Evolutionary conservation across 2,888 invertebrate genomes (phyloP).

Genomic region (Euzetes globulus): DNA sequence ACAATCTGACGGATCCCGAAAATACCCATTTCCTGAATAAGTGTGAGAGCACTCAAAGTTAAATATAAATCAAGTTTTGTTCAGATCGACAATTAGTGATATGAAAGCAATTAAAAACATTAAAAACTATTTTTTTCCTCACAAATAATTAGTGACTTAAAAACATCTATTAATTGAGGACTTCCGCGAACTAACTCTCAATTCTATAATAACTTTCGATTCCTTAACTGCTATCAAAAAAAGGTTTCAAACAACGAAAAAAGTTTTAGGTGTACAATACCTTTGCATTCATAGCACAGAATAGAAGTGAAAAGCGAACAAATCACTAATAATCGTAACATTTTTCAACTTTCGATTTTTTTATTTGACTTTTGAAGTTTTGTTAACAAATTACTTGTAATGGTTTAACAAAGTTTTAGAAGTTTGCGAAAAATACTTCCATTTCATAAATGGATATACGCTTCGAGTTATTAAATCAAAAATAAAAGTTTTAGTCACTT

Average conservation of each 20-base stretch:
- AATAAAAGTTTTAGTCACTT: background rate
- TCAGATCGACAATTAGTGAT: background rate
- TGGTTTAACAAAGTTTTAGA: too few species aligned
- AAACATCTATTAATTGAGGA: too few species aligned
- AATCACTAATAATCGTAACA: constrained; percentile 4
- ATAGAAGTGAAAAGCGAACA: background rate
- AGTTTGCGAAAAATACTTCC: too few species aligned
- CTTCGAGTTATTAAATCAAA: background rate
- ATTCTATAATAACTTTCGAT: background rate
- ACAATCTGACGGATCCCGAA: constrained; percentile 19
- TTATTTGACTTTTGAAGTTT: too few species aligned
- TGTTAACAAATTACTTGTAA: too few species aligned
- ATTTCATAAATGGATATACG: too few species aligned
- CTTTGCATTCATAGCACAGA: constrained; percentile 5
- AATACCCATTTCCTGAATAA: constrained; percentile 22
- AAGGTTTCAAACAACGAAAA: background rate
- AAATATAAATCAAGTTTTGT: background rate
- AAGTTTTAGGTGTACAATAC: constrained; percentile 26
- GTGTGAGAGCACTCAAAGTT: background rate
- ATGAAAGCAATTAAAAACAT: background rate
- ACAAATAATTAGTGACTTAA: background rate
- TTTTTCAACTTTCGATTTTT: background rate
- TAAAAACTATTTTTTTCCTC: background rate
- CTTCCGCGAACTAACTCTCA: too few species aligned
- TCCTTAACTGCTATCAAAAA: background rate